These are phyloP conservation scores for Hypocryptadius cinnamomeus DNA, from an alignment of 2,113 vertebrate genomes.

Conservation along the genomic window DNA sequence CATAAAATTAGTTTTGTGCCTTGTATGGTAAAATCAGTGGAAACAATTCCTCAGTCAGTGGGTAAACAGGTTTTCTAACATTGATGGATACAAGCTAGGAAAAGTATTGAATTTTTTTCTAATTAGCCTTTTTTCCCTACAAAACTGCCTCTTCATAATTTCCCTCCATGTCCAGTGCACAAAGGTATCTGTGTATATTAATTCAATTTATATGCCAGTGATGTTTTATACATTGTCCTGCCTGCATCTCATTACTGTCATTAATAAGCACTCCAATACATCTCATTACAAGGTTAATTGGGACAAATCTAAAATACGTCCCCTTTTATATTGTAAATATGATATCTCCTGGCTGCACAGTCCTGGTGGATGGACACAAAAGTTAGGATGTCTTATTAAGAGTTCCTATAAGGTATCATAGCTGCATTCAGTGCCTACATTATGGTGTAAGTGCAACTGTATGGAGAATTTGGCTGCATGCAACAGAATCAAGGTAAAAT, in stretches of 20 bases:
- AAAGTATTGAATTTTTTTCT: slow-evolving; percentile 74
- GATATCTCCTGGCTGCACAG: slow-evolving; percentile 70
- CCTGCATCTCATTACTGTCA: slow-evolving; percentile 89
- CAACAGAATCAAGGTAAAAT: background rate
- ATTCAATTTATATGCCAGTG: slow-evolving; percentile 88
- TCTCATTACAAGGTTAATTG: slow-evolving; percentile 93
- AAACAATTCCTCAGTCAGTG: slow-evolving; percentile 64
- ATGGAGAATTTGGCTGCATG: slow-evolving; percentile 4
- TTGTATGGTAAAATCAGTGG: slow-evolving; percentile 58
- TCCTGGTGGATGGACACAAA: slow-evolving; percentile 51
- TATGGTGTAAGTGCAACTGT: background rate
- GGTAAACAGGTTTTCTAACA: slow-evolving; percentile 66
- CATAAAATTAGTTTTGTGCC: slow-evolving; percentile 71
- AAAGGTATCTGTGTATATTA: slow-evolving; percentile 73
- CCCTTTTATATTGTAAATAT: slow-evolving; percentile 76
- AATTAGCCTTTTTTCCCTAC: slow-evolving; percentile 68
- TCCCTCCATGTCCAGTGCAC: slow-evolving; percentile 69
- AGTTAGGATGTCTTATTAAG: slow-evolving; percentile 49
- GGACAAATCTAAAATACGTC: slow-evolving; percentile 82
- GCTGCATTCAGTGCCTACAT: background rate
- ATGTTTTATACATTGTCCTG: slow-evolving; percentile 83
- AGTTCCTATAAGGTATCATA: background rate
- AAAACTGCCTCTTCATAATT: slow-evolving; percentile 75
- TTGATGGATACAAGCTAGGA: slow-evolving; percentile 69
- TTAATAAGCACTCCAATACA: slow-evolving; percentile 83